Conservation (phyloP, 2,797 vertebrate genomes). For the Thamnophis elegans region DNA sequence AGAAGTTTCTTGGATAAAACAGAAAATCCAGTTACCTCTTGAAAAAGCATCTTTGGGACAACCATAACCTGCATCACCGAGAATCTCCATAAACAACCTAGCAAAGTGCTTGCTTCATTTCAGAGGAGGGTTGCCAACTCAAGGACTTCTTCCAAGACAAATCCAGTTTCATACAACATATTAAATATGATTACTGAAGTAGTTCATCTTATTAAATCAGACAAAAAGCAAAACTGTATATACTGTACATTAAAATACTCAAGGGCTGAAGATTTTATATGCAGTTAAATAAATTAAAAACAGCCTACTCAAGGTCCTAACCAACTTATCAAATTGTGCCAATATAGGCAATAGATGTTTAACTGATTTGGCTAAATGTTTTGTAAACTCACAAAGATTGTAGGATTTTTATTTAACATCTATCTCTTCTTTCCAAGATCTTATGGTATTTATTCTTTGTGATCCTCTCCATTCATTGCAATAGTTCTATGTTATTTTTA, state of each 20-base stretch:
- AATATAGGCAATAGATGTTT: not conserved
- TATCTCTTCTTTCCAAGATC: not conserved
- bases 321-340: not conserved
- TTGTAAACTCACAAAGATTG: not conserved
- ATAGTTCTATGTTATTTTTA: not conserved
- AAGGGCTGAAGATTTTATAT: not conserved
- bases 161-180: not conserved
- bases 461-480: not conserved
- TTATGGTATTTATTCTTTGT: not conserved
- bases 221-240: not conserved
- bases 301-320: not conserved
- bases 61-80: too few relatives aligned
- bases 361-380: not conserved
- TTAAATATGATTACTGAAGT: not conserved
- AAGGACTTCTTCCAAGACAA: not conserved
- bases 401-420: not conserved
- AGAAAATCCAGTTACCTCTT: too few relatives aligned
- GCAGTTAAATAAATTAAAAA: not conserved
- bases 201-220: not conserved
- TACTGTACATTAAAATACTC: not conserved
- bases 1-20: too few relatives aligned
- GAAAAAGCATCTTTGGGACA: too few relatives aligned
- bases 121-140: not conserved
- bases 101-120: not conserved
- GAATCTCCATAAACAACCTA: not conserved